Evolutionary conservation across 2,113 vertebrate species (phyloP), one percentile per base, ranked within the genome.

Genomic region (Ophthalmolycus amberensis): DNA sequence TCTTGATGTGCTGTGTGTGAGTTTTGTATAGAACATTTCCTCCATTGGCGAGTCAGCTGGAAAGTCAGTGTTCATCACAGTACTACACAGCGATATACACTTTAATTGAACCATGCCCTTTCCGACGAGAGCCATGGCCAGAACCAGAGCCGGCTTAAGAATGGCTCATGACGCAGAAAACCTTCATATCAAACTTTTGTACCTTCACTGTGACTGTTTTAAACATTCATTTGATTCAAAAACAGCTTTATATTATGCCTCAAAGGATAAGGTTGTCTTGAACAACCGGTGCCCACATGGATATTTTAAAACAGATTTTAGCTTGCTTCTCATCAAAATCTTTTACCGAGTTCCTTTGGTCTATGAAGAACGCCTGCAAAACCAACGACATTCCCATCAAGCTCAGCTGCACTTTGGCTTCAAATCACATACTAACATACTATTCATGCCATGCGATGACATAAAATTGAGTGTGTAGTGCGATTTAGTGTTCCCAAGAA

Each of bases 1-100:
- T 46, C 25, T 32, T 54, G 5, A 56, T 65, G 1, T 29, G 32
- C n/a, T 40, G 9, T 44, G 52, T 56, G 42, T 42, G 54, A 14
- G 7, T 58, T 14, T n/a, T 16, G 66, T 20, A 37, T 86, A 67
- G 9, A 34, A 75, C 62, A 60, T 42, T 29, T 14, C 22, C 18
- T 60, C 1, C 38, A 71, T 71, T 29, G 48, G 48, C n/a, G 20
- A 52, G 20, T 52, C 54, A 25, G 54, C 54, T 25, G 22, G 54
- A 56, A 42, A 11, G 38, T 48, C 71, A 67, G 63, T 63, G 63
- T 29, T 38, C 63, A 81, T 88, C 66, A 71, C 54, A 72, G 52
- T n/a, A 25, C 22, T 5, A 40, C 38, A 58, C 42, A 16, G 40
- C 40, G 46, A 73, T 38, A 25, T 1, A 18, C 50, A 58, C 70